Percentiles rank a stretch among this genome's conserved stretches.
These are phyloP conservation scores for Catocala sponsa DNA, from an alignment of 2,888 invertebrate genomes.

Conservation along the genomic window DNA sequence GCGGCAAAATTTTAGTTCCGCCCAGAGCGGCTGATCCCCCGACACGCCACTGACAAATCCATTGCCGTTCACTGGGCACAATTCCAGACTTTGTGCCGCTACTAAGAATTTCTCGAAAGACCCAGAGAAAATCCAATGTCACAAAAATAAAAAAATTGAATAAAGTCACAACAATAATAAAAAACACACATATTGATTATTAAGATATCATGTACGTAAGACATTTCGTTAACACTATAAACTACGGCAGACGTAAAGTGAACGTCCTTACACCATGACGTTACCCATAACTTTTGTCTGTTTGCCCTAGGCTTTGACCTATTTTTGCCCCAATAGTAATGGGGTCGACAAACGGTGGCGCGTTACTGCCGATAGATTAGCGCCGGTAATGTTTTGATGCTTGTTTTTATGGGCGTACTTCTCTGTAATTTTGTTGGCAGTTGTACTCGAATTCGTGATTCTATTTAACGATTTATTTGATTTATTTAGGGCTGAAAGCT, in stretches of 20 bases:
- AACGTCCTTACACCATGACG: neutral
- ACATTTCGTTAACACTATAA: too few relatives aligned
- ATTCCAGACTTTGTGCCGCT: too few relatives aligned
- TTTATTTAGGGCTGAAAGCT: neutral
- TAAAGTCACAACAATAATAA: too few relatives aligned
- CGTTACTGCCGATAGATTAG: neutral
- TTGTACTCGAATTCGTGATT: neutral
- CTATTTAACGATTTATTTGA: neutral
- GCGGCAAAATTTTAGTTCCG: too few relatives aligned
- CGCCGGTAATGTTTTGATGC: neutral
- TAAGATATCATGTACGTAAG: too few relatives aligned
- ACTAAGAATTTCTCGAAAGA: too few relatives aligned
- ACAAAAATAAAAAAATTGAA: too few relatives aligned
- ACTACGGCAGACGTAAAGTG: neutral
- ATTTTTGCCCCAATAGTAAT: neutral
- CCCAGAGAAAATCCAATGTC: too few relatives aligned
- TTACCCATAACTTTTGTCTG: neutral
- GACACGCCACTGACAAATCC: too few relatives aligned
- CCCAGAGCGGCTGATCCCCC: too few relatives aligned
- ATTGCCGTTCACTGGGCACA: too few relatives aligned
- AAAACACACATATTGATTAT: too few relatives aligned
- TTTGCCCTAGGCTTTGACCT: conserved; percentile 4
- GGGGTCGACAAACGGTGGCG: neutral
- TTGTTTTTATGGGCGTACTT: neutral
- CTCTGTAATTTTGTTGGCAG: neutral